phyloP scores from a whole-genome alignment of 2,113 vertebrate genomes.

The Dipodomys ordii region DNA sequence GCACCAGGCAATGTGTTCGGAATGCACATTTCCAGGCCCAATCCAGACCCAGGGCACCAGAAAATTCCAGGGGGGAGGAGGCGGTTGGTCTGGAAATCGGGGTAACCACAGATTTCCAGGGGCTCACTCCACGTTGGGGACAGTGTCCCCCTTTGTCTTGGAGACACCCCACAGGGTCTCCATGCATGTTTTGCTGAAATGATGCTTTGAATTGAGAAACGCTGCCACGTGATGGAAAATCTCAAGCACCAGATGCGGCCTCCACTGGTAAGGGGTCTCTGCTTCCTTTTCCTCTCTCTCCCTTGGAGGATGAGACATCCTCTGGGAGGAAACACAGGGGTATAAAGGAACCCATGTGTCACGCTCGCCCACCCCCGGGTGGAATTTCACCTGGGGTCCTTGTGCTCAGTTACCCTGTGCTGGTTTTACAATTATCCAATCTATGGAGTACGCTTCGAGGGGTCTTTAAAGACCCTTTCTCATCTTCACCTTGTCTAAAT shows the following conservation, averaged over 20 bases:
- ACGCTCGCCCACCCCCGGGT: not conserved
- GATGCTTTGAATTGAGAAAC: too few relatives aligned
- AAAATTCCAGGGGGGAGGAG: not conserved
- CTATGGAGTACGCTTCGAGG: conserved; percentile 53
- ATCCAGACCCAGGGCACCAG: not conserved
- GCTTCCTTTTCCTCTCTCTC: too few relatives aligned
- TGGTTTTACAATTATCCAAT: conserved; percentile 65
- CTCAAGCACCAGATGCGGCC: too few relatives aligned
- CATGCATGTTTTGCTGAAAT: too few relatives aligned
- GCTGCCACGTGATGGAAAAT: too few relatives aligned
- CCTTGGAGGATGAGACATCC: too few relatives aligned
- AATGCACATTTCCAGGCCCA: not conserved
- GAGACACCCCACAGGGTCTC: too few relatives aligned
- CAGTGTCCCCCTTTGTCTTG: too few relatives aligned
- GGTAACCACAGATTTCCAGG: not conserved
- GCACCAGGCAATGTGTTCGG: not conserved
- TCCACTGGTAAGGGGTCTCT: too few relatives aligned
- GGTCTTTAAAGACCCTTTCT: conserved; percentile 43
- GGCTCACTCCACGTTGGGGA: too few relatives aligned
- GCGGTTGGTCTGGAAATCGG: not conserved
- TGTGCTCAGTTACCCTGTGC: conserved; percentile 55
- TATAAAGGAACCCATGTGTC: too few relatives aligned
- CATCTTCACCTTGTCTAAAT: conserved; percentile 65
- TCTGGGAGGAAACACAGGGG: too few relatives aligned
- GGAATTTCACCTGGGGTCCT: conserved; percentile 59